Conservation (phyloP, 1,140 invertebrate genomes). For the Gonatopus flavifemur region DNA sequence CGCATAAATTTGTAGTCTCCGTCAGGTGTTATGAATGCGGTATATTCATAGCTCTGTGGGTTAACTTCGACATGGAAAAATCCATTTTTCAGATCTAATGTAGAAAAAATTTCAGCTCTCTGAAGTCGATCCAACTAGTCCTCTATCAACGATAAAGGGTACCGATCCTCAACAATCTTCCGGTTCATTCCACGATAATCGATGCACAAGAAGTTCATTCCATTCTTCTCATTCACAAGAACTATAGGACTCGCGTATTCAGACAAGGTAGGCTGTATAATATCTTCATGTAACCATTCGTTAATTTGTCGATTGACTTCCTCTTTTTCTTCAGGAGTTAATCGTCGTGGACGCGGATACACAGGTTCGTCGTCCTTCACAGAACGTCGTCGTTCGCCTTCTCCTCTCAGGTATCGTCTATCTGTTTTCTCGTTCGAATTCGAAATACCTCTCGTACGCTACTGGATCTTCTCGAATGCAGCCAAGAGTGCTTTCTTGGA, state of each 20-base stretch:
- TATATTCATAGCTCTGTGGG: neutral
- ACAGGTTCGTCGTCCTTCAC: slow-evolving; percentile 35
- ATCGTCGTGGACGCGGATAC: slow-evolving; percentile 27
- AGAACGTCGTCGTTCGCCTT: slow-evolving; percentile 18
- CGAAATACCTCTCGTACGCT: neutral
- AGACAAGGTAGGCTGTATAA: slow-evolving; percentile 40
- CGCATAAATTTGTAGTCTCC: neutral
- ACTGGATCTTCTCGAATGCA: neutral
- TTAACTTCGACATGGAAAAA: neutral
- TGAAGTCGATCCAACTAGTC: slow-evolving; percentile 11
- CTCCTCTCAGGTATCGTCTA: neutral
- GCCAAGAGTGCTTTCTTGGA: neutral
- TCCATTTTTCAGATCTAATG: neutral
- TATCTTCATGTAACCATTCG: slow-evolving; percentile 32
- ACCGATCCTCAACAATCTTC: neutral
- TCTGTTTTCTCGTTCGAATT: neutral
- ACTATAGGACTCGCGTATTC: slow-evolving; percentile 31
- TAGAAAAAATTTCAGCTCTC: neutral
- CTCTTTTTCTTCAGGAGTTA: slow-evolving; percentile 26
- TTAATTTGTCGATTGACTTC: slow-evolving; percentile 35
- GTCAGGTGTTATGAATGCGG: neutral
- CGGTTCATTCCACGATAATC: neutral
- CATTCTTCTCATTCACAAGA: slow-evolving; percentile 30
- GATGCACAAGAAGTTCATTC: neutral
- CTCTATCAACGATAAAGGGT: slow-evolving; percentile 9